Conservation (phyloP, 2,888 invertebrate species). For the Lasioglossum marginatum region DNA sequence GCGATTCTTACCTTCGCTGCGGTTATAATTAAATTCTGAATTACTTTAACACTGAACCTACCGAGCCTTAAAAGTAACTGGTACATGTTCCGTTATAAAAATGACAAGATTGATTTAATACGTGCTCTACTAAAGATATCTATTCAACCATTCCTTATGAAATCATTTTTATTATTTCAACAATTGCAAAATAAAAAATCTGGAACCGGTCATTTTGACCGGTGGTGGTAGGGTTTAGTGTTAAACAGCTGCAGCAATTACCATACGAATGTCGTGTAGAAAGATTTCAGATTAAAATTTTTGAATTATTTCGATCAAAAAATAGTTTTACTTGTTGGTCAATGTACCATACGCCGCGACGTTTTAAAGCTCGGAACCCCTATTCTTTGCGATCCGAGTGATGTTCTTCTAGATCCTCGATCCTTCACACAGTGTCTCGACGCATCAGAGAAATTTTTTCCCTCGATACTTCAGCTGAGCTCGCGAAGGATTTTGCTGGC, state of each 20-base stretch:
- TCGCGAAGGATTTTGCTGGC: constrained; percentile 9
- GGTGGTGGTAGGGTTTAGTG: too few relatives aligned
- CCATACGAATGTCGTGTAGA: background rate
- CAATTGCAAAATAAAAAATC: too few relatives aligned
- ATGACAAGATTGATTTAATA: too few relatives aligned
- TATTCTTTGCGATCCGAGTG: background rate
- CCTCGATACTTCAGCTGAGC: background rate
- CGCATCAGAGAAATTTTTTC: background rate
- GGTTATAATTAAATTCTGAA: background rate
- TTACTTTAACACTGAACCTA: too few relatives aligned
- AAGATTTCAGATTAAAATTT: background rate
- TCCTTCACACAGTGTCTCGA: background rate
- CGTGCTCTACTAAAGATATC: too few relatives aligned
- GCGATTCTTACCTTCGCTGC: background rate
- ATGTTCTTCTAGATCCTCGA: background rate
- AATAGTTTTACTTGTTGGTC: background rate
- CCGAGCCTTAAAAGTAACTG: too few relatives aligned
- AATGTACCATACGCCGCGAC: background rate
- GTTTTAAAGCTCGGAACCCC: background rate
- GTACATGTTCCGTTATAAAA: too few relatives aligned
- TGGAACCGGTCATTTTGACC: too few relatives aligned
- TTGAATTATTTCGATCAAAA: too few relatives aligned
- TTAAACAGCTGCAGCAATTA: background rate
- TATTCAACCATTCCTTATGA: too few relatives aligned
- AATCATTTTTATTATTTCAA: too few relatives aligned